Evolutionary conservation across 2,888 invertebrate species (phyloP).

Genomic region (Drosophila pegasa): DNA sequence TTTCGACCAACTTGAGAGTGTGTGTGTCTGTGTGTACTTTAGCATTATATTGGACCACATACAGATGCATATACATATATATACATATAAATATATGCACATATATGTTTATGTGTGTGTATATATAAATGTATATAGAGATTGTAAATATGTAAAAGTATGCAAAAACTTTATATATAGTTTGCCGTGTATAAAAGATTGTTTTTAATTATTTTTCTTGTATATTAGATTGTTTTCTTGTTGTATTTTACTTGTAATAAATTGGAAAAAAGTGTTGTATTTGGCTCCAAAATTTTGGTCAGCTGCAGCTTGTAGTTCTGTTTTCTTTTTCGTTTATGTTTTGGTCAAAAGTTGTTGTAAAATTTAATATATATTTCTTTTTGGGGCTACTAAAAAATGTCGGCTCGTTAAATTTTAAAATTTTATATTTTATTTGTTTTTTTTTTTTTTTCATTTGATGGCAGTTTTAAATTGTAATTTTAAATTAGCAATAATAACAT

Average conservation of each 20-base stretch:
- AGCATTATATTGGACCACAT: slow-evolving; percentile 11
- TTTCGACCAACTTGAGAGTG: slow-evolving; percentile 21
- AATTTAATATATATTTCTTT: neutral
- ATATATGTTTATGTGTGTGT: slow-evolving; percentile 6
- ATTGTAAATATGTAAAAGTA: slow-evolving; percentile 35
- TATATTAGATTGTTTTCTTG: slow-evolving; percentile 10
- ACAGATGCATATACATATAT: slow-evolving; percentile 1
- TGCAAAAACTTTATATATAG: slow-evolving; percentile 23
- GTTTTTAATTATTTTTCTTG: neutral
- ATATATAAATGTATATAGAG: slow-evolving; percentile 4
- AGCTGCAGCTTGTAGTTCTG: slow-evolving; percentile 39
- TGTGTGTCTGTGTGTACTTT: slow-evolving; percentile 6
- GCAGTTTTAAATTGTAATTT: slow-evolving; percentile 62
- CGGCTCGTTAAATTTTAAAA: slow-evolving; percentile 13
- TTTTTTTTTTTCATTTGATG: slow-evolving; percentile 40
- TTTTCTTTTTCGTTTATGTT: slow-evolving; percentile 9
- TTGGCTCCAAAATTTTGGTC: slow-evolving; percentile 52
- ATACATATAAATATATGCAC: slow-evolving; percentile 1
- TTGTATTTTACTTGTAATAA: slow-evolving; percentile 1
- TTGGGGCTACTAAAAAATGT: slow-evolving; percentile 21
- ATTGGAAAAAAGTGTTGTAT: slow-evolving; percentile 14
- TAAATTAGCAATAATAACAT: slow-evolving; percentile 60
- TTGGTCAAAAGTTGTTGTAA: slow-evolving; percentile 38
- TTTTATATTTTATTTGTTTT: neutral
- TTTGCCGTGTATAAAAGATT: slow-evolving; percentile 17